Percentiles rank a stretch among this genome's conserved stretches.
phyloP scores from a whole-genome alignment of 2,797 vertebrate genomes.

The Rhinoraja longicauda region DNA sequence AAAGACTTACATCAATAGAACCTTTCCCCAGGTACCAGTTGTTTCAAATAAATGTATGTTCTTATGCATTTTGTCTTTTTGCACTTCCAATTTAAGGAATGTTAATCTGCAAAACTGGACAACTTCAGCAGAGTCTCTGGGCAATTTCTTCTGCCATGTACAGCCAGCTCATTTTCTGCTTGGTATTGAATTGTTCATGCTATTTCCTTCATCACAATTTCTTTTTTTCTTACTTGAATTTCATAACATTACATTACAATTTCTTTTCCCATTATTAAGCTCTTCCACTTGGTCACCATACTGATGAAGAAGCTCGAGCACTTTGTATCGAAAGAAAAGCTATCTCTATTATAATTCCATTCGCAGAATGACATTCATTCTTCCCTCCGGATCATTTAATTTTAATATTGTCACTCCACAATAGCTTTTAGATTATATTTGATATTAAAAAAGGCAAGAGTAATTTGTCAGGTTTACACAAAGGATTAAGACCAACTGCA shows the following conservation, averaged over 20 bases:
- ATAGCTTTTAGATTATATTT: not conserved
- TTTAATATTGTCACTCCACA: not conserved
- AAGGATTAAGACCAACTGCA: not conserved
- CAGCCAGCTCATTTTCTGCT: not conserved
- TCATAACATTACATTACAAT: not conserved
- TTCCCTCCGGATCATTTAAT: not conserved
- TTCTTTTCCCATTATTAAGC: not conserved
- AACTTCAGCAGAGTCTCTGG: not conserved
- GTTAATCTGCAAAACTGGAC: not conserved
- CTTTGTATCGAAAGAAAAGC: not conserved
- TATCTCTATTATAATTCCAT: not conserved
- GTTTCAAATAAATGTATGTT: not conserved
- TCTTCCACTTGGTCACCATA: not conserved
- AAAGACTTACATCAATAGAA: not conserved
- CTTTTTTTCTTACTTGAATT: constrained; percentile 11
- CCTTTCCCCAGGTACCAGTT: not conserved
- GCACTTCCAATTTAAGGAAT: not conserved
- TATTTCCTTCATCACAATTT: not conserved
- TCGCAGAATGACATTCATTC: not conserved
- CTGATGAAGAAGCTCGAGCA: not conserved
- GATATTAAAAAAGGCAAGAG: not conserved
- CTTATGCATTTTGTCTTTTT: not conserved
- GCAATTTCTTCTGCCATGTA: not conserved
- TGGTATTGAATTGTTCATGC: not conserved
- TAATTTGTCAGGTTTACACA: too few species aligned